Evolutionary conservation across 2,113 vertebrate genomes (phyloP).

Genomic region (Rhinolophus ferrumequinum): DNA sequence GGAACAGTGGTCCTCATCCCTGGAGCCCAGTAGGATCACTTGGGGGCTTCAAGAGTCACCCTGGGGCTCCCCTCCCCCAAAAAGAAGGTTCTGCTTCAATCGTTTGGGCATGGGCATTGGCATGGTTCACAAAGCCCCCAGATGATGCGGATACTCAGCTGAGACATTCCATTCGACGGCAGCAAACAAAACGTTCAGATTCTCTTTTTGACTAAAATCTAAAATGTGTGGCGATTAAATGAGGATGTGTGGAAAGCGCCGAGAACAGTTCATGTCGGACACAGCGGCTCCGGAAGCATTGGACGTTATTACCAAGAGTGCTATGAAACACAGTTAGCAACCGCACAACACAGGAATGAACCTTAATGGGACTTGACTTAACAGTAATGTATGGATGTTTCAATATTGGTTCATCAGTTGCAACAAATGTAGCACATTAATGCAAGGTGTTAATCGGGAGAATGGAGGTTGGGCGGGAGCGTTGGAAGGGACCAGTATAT

Average conservation of each 20-base stretch:
- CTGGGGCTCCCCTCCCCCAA: too few relatives aligned
- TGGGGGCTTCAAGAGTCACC: not conserved
- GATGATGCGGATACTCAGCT: not conserved
- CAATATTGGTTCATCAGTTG: not conserved
- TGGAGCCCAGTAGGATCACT: not conserved
- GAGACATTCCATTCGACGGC: not conserved
- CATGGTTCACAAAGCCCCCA: not conserved
- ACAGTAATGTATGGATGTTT: not conserved
- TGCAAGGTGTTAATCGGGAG: not conserved
- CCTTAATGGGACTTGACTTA: not conserved
- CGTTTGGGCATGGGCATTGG: not conserved
- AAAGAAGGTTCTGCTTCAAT: not conserved
- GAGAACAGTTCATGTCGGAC: fast-evolving
- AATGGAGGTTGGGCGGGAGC: too few relatives aligned
- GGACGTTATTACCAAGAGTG: not conserved
- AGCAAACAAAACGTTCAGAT: not conserved
- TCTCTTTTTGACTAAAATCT: not conserved
- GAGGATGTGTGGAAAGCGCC: not conserved
- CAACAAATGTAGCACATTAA: fast-evolving
- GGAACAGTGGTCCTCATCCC: not conserved
- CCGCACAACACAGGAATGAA: fast-evolving
- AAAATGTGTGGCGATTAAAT: not conserved
- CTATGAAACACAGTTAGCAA: not conserved
- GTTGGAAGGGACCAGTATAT: not conserved
- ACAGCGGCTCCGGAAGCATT: fast-evolving